phyloP scores from a whole-genome alignment of 2,113 vertebrate species.

The Vireo altiloquus region DNA sequence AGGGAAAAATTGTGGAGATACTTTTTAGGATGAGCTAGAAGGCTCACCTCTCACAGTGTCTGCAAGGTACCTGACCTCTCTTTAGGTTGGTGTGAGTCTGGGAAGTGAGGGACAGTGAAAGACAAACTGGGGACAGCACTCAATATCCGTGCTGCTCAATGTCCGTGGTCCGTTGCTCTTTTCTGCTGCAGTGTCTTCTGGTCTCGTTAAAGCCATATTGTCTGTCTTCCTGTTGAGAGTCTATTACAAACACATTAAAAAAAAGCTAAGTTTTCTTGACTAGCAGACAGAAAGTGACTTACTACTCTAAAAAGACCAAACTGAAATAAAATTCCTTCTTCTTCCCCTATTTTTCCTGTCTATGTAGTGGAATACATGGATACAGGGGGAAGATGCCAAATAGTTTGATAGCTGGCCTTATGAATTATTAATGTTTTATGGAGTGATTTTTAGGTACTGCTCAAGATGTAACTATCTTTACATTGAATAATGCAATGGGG shows the following conservation, averaged over 20 bases:
- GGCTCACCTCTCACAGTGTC: neutral
- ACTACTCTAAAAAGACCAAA: neutral
- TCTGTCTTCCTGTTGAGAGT: neutral
- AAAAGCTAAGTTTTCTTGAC: neutral
- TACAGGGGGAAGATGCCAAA: neutral
- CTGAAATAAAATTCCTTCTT: neutral
- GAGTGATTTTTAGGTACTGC: neutral
- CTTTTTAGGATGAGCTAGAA: fast-evolving
- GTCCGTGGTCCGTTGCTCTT: neutral
- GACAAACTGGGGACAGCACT: neutral
- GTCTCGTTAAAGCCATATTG: neutral
- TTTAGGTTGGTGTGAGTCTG: neutral
- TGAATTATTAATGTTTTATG: neutral
- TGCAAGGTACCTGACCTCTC: neutral
- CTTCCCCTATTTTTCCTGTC: neutral
- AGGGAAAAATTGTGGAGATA: neutral
- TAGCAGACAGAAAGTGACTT: neutral
- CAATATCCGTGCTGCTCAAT: too few relatives aligned
- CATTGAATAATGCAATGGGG: neutral
- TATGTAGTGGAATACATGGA: neutral
- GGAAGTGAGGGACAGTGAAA: neutral
- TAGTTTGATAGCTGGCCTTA: neutral
- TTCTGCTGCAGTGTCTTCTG: neutral
- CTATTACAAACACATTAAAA: neutral
- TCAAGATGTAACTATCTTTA: neutral